Percentiles rank a stretch among this genome's conserved stretches.
phyloP scores from a whole-genome alignment of 2,888 invertebrate species.

The Liposcelis brunnea region DNA sequence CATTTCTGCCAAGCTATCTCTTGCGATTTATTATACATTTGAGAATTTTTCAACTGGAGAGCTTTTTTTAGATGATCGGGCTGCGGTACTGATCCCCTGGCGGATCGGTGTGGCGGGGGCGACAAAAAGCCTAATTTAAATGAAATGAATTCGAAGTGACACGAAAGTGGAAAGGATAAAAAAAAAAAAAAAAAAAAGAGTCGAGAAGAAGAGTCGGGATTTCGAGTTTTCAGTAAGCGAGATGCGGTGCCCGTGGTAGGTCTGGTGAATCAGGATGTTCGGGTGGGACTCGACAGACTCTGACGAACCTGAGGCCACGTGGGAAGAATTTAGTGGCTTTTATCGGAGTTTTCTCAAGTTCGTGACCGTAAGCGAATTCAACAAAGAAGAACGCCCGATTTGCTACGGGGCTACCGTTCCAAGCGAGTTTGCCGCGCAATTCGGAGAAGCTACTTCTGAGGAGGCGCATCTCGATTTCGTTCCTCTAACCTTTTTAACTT shows the following conservation, averaged over 20 bases:
- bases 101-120: no score
- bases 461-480: conserved; percentile 33
- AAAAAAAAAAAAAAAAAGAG: no score
- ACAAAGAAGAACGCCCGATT: conserved; percentile 40
- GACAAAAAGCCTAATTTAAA: no score
- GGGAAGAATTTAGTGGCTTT: conserved; percentile 33
- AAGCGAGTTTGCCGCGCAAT: conserved; percentile 12
- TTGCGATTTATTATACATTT: no score
- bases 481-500: conserved; percentile 41
- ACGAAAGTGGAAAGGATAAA: no score
- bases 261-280: conserved; percentile 22
- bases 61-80: no score
- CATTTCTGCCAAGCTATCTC: no score
- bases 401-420: conserved; percentile 31
- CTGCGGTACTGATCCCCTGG: no score
- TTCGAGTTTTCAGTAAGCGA: no score
- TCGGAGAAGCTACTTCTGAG: conserved; percentile 27
- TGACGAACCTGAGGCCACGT: conserved; percentile 27
- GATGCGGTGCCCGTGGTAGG: background rate
- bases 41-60: no score
- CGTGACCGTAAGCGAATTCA: conserved; percentile 46
- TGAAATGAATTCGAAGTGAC: no score
- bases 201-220: no score
- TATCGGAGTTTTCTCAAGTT: conserved; percentile 37
- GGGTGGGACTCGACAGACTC: conserved; percentile 25